A percentile compares a stretch with the other conserved stretches of the same genome.
Conservation (phyloP, 2,113 vertebrate species). For the Anas platyrhynchos region DNA sequence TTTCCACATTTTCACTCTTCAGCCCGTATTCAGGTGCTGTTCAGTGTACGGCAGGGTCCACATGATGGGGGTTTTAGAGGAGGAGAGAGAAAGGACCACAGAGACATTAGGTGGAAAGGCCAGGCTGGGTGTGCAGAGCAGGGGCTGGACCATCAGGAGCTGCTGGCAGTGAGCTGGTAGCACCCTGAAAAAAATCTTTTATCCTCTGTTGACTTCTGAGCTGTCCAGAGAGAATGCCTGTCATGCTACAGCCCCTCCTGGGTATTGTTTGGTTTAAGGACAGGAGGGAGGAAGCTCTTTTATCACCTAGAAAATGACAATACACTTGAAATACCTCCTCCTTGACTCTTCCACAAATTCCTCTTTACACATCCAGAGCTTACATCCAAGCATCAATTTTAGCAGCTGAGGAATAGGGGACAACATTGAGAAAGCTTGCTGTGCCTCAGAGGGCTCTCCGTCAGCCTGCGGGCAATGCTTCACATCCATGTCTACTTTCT, state of each 20-base stretch:
- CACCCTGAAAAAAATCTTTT: neutral
- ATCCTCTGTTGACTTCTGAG: neutral
- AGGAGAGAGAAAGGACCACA: neutral
- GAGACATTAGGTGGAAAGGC: neutral
- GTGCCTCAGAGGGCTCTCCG: neutral
- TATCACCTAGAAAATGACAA: neutral
- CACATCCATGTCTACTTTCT: neutral
- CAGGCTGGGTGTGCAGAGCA: neutral
- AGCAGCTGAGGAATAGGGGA: neutral
- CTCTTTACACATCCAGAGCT: neutral
- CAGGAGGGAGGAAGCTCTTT: neutral
- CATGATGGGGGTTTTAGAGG: neutral
- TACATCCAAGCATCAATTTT: neutral
- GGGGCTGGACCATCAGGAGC: neutral
- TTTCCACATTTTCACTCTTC: neutral
- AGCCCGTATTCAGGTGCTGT: rapidly evolving
- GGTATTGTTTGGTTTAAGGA: neutral
- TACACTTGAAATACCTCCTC: neutral
- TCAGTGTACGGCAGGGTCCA: neutral
- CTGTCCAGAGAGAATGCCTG: neutral
- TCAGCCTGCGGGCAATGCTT: neutral
- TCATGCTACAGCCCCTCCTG: neutral
- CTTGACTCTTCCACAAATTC: neutral
- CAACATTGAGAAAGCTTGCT: neutral
- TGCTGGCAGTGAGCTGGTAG: neutral